These are phyloP conservation scores for Pissodes strobi DNA, from an alignment of 1,140 invertebrate species.

Conservation along the genomic window DNA sequence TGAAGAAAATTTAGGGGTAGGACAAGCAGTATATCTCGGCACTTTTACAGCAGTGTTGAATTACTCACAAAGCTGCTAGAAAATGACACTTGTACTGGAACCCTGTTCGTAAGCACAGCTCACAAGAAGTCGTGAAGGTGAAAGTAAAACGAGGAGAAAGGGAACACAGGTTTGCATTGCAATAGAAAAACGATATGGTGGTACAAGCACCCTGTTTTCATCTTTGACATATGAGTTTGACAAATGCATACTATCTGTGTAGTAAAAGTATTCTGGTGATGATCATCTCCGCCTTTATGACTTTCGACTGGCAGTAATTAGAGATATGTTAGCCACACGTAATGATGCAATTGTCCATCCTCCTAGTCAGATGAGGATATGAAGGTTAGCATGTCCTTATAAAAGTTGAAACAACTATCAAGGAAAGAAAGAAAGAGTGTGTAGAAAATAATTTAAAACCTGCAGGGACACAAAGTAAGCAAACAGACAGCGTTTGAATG, in stretches of 20 bases:
- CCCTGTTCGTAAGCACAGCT: slow-evolving; percentile 41
- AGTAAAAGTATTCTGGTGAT: slow-evolving; percentile 14
- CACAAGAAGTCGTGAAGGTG: slow-evolving; percentile 34
- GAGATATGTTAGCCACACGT: slow-evolving; percentile 18
- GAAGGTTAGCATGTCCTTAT: background rate
- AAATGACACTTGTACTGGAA: slow-evolving; percentile 42
- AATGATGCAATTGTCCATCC: background rate
- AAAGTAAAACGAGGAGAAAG: slow-evolving; percentile 49
- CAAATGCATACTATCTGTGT: too few species aligned
- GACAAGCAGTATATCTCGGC: slow-evolving; percentile 52
- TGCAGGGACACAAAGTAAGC: background rate
- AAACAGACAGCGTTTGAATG: slow-evolving; percentile 10
- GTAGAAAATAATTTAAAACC: slow-evolving; percentile 7
- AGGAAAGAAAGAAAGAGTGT: background rate
- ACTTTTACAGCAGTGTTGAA: slow-evolving; percentile 46
- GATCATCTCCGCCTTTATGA: slow-evolving; percentile 16
- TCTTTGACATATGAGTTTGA: too few species aligned
- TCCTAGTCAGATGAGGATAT: too few species aligned
- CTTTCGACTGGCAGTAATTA: too few species aligned
- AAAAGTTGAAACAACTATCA: slow-evolving; percentile 5
- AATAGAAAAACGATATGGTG: too few species aligned
- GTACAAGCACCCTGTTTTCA: too few species aligned
- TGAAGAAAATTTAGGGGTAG: slow-evolving; percentile 45
- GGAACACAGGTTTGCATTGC: slow-evolving; percentile 41
- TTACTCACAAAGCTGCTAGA: slow-evolving; percentile 39